Base-by-base conservation (phyloP, 2,113 vertebrate genomes). In the Puffinus mauretanicus region DNA sequence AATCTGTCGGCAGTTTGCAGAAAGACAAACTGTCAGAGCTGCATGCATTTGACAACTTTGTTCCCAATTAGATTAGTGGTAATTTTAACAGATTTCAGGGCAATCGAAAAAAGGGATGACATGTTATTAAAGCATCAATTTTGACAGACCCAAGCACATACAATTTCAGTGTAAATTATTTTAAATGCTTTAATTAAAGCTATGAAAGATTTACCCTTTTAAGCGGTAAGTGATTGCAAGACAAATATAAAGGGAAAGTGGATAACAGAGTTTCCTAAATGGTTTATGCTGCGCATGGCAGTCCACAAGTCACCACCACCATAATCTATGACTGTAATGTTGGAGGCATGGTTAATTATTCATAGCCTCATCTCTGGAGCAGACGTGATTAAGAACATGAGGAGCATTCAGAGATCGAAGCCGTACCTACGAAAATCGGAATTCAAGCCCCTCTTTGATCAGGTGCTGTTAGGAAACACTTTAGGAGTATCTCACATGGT, bases 11-110 rank as follows among this genome's bases (percentile, higher is more conserved):
- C 98, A 98, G 98, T 98, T 98, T 98, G 98, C 98, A 98, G 98
- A 98, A 98, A 98, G 98, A 98, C 98, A 98, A 98, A 98, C 98
- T 98, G 98, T 98, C 98, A 98, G 98, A 98, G 97, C 98, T 97
- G 97, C 97, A 95, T 97, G 97, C 98, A 97, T 98, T 98, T 98
- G 98, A 98, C 98, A 98, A 98, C 98, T 98, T 98, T 98, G 98
- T 98, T 98, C 98, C 98, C 98, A 98, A 98, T 98, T 98, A 98
- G 98, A 98, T 98, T 98, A 98, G 98, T 98, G 98, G 98, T 98
- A 98, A 98, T 98, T 98, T 98, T 98, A 98, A 98, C 98, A 98
- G 98, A 98, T 98, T 98, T 98, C 98, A 98, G 98, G 98, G 98
- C 98, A 98, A 98, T 98, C 93, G 97, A 98, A 97, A 98, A 94